Evolutionary conservation across 1,140 invertebrate genomes (phyloP), one percentile per base, ranked within the genome.

Genomic region (Watersipora subatra): DNA sequence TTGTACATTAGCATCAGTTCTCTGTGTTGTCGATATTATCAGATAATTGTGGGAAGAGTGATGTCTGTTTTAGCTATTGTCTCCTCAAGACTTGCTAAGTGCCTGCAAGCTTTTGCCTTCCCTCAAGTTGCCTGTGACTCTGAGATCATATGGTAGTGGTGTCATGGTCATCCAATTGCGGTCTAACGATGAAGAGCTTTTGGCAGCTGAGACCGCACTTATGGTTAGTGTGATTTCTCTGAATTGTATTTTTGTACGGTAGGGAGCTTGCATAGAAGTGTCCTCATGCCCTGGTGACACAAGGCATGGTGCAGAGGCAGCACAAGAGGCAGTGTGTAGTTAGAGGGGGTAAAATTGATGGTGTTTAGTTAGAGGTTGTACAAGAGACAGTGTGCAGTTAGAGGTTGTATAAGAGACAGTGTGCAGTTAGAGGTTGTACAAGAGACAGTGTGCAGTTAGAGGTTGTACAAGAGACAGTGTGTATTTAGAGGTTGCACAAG

Each of bases 61-160:
- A 2, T 62, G 20, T 29, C 28, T 55, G 66, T 69, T 93, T 56
- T 88, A 95, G 81, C 83, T 97, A 2, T 79, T 97, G 34, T 96
- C 93, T 2, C 92, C 93, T 0, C 92, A 96, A 80, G 94, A 97
- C 84, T 82, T 97, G 69, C 79, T 96, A n/a, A 87, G 90, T 81
- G 92, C 93, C 46, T 94, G 92, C 81, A 71, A 76, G 63, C 84
- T 85, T 71, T 73, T 86, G 77, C 84, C 83, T 77, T 83, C 76
- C 73, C 85, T 82, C 77, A 84, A 75, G 73, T 80, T 76, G 74
- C 90, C 75, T 80, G 76, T 84, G 80, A 89, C 86, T 64, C 78
- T 95, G 27, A 85, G 88, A 67, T 84, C 86, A 69, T 95, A 95
- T 82, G 90, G 91, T 28, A 93, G 89, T 76, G 92, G 92, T 22